These are phyloP conservation scores for Cydia fagiglandana DNA, from an alignment of 1,140 invertebrate species.

Conservation along the genomic window DNA sequence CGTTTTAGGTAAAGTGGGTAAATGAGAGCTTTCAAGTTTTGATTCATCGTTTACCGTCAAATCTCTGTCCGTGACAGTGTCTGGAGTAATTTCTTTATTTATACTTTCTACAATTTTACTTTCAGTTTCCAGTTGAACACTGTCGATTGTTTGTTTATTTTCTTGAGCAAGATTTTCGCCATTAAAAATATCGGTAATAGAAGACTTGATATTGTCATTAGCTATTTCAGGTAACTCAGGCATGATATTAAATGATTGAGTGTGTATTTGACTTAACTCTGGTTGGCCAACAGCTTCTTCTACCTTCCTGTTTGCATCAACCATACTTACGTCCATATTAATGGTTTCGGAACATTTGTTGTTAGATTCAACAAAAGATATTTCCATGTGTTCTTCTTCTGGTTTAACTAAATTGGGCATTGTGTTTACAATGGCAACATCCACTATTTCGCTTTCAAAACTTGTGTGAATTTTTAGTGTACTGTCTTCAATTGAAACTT, in stretches of 20 bases:
- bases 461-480: not conserved
- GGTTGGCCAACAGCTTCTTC: not conserved
- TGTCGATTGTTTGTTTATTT: not conserved
- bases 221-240: not conserved
- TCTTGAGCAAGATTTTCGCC: not conserved
- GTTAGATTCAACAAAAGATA: not conserved
- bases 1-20: not conserved
- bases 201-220: not conserved
- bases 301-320: not conserved
- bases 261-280: not conserved
- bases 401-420: not conserved
- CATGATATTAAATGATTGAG: not conserved
- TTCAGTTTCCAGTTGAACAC: not conserved
- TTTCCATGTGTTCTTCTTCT: conserved; percentile 15
- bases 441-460: not conserved
- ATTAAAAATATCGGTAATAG: not conserved
- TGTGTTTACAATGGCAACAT: not conserved
- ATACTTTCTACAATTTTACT: not conserved
- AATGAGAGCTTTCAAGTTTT: not conserved
- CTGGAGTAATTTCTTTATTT: not conserved
- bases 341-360: not conserved
- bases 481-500: not conserved
- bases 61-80: not conserved
- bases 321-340: conserved; percentile 3
- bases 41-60: not conserved